A percentile compares a stretch with the other conserved stretches of the same genome.
These are phyloP conservation scores for Macrotus californicus DNA, from an alignment of 2,113 vertebrate genomes.

Conservation along the genomic window DNA sequence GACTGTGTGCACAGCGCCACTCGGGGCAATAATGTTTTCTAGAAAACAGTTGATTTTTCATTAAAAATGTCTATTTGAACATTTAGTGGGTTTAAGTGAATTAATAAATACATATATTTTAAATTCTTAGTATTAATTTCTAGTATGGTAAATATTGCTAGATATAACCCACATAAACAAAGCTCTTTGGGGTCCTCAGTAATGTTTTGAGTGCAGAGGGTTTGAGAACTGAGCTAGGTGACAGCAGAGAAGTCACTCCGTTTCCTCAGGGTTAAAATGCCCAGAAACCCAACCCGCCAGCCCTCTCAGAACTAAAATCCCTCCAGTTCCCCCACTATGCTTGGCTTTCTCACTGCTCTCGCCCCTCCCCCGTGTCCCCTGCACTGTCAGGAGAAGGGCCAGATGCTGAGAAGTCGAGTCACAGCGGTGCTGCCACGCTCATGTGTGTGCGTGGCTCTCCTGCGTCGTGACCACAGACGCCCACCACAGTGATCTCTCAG, in stretches of 20 bases:
- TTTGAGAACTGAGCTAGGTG: neutral
- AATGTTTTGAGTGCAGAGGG: neutral
- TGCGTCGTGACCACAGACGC: neutral
- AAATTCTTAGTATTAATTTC: neutral
- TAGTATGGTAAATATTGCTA: neutral
- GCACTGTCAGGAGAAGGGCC: neutral
- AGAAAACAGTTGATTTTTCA: neutral
- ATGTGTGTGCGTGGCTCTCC: neutral
- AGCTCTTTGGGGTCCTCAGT: neutral
- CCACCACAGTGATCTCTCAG: neutral
- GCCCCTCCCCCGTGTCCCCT: neutral
- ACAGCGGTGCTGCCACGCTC: neutral
- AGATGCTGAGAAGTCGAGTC: neutral
- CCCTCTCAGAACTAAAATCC: neutral
- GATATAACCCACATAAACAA: neutral
- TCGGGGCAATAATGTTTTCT: neutral
- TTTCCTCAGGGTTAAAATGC: neutral
- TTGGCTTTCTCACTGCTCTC: neutral
- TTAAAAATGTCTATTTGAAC: neutral
- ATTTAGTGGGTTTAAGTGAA: neutral
- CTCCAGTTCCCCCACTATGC: neutral
- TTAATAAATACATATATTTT: neutral
- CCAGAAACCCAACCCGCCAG: neutral
- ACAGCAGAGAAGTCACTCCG: neutral
- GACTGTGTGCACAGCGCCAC: neutral